phyloP scores from a whole-genome alignment of 2,113 vertebrate species.

The Pluvialis apricaria region DNA sequence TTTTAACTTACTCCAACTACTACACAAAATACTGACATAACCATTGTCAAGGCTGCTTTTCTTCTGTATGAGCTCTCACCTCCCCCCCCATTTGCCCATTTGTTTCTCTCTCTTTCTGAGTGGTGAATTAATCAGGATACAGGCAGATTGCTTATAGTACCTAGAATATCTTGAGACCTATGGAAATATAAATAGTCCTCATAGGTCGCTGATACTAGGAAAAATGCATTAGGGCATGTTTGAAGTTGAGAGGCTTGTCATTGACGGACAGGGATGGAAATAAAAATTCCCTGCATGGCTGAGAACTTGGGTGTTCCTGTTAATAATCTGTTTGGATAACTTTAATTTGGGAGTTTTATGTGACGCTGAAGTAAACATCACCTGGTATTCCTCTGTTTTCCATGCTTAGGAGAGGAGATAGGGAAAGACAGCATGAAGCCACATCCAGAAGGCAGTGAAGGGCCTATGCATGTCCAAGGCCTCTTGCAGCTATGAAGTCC shows the following conservation, averaged over 20 bases:
- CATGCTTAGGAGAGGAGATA: background rate
- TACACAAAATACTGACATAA: background rate
- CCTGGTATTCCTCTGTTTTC: background rate
- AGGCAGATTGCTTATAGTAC: background rate
- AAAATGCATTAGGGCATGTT: background rate
- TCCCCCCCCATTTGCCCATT: background rate
- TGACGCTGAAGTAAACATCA: background rate
- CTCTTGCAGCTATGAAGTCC: background rate
- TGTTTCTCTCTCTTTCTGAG: background rate
- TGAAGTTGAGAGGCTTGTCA: background rate
- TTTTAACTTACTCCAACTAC: background rate
- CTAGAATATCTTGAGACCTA: background rate
- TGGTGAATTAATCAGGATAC: background rate
- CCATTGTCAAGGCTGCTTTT: background rate
- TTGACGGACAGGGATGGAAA: background rate
- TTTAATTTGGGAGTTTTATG: background rate
- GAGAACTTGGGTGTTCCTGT: background rate
- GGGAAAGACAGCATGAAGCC: background rate
- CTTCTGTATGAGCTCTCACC: background rate
- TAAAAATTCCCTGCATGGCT: background rate
- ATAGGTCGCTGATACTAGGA: background rate
- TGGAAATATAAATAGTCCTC: background rate
- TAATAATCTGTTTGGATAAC: background rate
- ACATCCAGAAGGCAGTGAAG: background rate
- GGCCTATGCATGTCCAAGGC: background rate